phyloP scores from a whole-genome alignment of 2,888 invertebrate genomes.

The Oasisia sp. region DNA sequence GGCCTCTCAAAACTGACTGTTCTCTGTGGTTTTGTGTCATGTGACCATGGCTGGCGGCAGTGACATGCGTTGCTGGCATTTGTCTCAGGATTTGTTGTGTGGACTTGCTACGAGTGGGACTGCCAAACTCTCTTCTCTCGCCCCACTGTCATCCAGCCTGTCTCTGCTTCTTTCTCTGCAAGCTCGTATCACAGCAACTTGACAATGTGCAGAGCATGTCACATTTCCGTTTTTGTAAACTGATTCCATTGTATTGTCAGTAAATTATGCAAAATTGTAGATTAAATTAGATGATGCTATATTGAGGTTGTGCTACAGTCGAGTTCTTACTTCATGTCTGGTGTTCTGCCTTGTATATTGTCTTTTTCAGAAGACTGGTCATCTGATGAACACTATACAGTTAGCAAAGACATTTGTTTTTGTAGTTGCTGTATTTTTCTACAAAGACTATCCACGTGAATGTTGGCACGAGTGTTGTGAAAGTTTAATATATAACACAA shows the following conservation, averaged over 20 bases:
- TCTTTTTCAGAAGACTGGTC: not conserved
- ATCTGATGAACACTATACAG: too few species aligned
- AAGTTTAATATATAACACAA: not conserved
- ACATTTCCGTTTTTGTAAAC: not conserved
- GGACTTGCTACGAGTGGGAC: not conserved
- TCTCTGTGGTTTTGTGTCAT: not conserved
- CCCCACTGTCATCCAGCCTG: not conserved
- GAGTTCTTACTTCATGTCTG: not conserved
- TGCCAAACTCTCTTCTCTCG: not conserved
- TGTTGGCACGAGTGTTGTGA: not conserved
- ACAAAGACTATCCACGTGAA: not conserved
- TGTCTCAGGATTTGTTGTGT: slow-evolving; percentile 17
- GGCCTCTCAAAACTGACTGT: not conserved
- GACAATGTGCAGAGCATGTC: not conserved
- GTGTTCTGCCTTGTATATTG: not conserved
- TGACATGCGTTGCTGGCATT: not conserved
- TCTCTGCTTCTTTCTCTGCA: not conserved
- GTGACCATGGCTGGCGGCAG: not conserved
- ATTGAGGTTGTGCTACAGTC: not conserved
- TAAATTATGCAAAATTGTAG: slow-evolving; percentile 11
- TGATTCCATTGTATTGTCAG: not conserved
- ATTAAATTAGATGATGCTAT: not conserved
- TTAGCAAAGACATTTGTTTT: not conserved
- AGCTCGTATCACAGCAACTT: not conserved
- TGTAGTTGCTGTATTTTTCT: not conserved